A percentile compares a stretch with the other conserved stretches of the same genome.
Conservation (phyloP, 2,888 invertebrate species). For the Caenorhabditis auriculariae region DNA sequence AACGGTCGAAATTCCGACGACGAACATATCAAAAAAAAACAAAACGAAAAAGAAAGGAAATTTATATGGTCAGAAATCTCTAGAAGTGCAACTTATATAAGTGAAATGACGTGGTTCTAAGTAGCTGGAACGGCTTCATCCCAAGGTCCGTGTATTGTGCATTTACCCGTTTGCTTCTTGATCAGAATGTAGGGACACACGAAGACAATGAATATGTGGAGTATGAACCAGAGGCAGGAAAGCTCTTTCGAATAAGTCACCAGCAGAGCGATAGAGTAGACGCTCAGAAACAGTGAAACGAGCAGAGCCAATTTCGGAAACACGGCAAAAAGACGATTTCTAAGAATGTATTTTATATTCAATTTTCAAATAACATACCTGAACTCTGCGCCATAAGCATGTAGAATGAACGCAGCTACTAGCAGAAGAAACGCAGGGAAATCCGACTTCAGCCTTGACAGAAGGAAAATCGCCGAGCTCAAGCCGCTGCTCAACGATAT, state of each 20-base stretch:
- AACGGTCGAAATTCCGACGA: too few relatives aligned
- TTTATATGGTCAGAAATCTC: too few relatives aligned
- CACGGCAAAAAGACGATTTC: slow-evolving; percentile 23
- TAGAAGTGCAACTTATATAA: too few relatives aligned
- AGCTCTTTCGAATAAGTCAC: slow-evolving; percentile 19
- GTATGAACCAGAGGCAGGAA: slow-evolving; percentile 19
- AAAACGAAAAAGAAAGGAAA: too few relatives aligned
- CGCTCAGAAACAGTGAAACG: slow-evolving; percentile 51
- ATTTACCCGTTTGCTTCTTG: slow-evolving; percentile 66
- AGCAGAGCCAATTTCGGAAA: slow-evolving; percentile 52
- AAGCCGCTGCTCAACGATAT: slow-evolving; percentile 90
- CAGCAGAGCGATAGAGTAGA: slow-evolving; percentile 28
- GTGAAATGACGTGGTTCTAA: too few relatives aligned
- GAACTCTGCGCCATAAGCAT: slow-evolving; percentile 35
- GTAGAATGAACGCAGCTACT: slow-evolving; percentile 79
- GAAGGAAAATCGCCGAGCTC: slow-evolving; percentile 90
- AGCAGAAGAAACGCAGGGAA: slow-evolving; percentile 85
- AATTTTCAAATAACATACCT: slow-evolving; percentile 2
- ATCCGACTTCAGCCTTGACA: slow-evolving; percentile 83
- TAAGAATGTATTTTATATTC: slow-evolving; percentile 2
- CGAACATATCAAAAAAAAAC: too few relatives aligned
- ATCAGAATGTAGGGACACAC: slow-evolving; percentile 66
- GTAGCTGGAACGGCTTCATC: slow-evolving; percentile 83
- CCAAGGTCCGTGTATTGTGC: slow-evolving; percentile 95
- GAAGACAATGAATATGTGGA: slow-evolving; percentile 64